These are phyloP conservation scores for Calypte anna DNA, from an alignment of 2,113 vertebrate species.

Conservation along the genomic window DNA sequence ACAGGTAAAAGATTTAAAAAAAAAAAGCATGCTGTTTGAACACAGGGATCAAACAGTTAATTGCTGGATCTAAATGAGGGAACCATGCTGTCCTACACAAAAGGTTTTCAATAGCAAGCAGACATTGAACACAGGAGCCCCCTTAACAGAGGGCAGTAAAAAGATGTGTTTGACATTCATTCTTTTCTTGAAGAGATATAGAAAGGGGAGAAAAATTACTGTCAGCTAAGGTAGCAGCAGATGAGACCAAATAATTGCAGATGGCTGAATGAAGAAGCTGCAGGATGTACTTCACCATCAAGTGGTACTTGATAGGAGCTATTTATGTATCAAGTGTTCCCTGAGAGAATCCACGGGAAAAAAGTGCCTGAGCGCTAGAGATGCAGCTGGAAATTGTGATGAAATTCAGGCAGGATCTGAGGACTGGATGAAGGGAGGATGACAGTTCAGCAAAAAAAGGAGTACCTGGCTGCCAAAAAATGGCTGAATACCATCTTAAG, in stretches of 20 bases:
- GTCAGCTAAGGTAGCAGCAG: slow-evolving; percentile 30
- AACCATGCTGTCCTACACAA: background rate
- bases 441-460: background rate
- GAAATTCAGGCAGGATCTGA: background rate
- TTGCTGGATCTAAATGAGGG: background rate
- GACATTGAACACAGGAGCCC: background rate
- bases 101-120: background rate
- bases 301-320: slow-evolving; percentile 59
- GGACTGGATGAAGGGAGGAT: background rate
- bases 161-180: background rate
- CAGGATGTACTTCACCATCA: slow-evolving; percentile 62
- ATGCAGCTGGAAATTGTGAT: slow-evolving; percentile 29
- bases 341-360: slow-evolving; percentile 22
- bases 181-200: background rate
- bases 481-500: background rate
- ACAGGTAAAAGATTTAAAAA: background rate
- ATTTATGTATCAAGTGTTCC: slow-evolving; percentile 52
- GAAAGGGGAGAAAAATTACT: background rate
- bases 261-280: slow-evolving; percentile 43
- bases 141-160: background rate
- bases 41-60: background rate
- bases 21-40: background rate
- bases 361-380: background rate
- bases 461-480: background rate
- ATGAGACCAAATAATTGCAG: slow-evolving; percentile 46